Base-by-base conservation (phyloP, 2,113 vertebrate genomes). In the Corynorhinus townsendii region DNA sequence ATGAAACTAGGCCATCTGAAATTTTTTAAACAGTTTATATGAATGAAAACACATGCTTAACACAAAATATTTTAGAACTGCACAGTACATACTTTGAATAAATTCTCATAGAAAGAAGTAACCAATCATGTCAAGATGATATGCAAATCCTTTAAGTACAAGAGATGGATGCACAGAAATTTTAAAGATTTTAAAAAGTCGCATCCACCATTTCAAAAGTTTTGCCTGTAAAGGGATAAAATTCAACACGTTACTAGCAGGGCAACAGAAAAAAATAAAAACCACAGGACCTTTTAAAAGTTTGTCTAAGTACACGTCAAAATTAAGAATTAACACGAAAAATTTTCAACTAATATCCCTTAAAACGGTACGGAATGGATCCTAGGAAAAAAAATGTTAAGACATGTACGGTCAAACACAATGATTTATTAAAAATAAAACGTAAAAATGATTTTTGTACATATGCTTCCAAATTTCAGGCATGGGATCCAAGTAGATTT, bases 371-470 rank as follows among this genome's bases (percentile, higher is more conserved):
- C 90, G 97, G 97, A 98, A 98, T 97, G 95, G 96, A 97, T 97
- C 98, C 98, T 98, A 98, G 97, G 90, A 98, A 98, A 98, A 98
- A 98, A 98, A 98, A 98, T 86, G 97, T 98, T 98, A 98, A 98
- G 98, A 98, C 98, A 84, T 98, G 68, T 98, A 98, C 97, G 97
- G 98, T 98, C 98, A 98, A 98, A 98, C 98, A 98, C 98, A 98
- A 98, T 98, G 98, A 98, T 98, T 98, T 98, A 98, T 98, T 98
- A 98, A 98, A 98, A 98, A 98, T 98, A 98, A 98, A 98, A 98
- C 96, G 98, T 98, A 98, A 98, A 98, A 98, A 98, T 98, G 97
- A 98, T 98, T 98, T 98, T 96, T 97, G 90, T 98, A 98, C 98
- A 98, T 98, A 98, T 97, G 97, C 98, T 98, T 97, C 95, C 97